Base-by-base conservation (phyloP, 2,797 vertebrate genomes). In the Sebastes variabilis region DNA sequence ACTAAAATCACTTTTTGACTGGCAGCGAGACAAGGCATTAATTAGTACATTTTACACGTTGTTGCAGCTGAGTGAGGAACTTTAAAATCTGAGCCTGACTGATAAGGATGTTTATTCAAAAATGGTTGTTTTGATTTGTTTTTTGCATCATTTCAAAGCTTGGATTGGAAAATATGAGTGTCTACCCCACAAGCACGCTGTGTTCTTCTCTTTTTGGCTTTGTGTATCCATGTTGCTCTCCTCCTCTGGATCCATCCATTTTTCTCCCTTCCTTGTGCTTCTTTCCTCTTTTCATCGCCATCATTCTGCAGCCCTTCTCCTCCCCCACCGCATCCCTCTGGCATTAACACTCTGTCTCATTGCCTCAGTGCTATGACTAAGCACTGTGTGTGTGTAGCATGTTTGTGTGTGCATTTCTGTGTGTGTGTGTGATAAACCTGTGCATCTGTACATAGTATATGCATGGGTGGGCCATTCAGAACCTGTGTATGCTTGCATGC, bases 341-440 rank as follows among this genome's bases (percentile, higher is more conserved):
- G 80, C 88, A 86, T 88, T 86, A 90, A 88, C 85, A 86, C 88
- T 81, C 79, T 90, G 87, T 90, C 90, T 93, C 83, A 87, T 90
- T 84, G 85, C 90, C 85, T 91, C 81, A 81, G 82, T 90, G 90
- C 89, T 84, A 88, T 94, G 94, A 94, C 94, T 93, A 94, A 94
- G 92, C 93, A 94, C 75, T 85, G 85, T 86, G 87, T 82, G 75
- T 38, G 52, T 55, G 10, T 12, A 52, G 73, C 22, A 62, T 66
- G 66, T 67, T 52, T 81, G 25, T 58, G 38, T 38, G 67, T 73
- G 71, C 42, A 46, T 46, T 46, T 46, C 1, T 66, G 29, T 62
- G 72, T 71, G 32, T 80, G 32, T 68, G 76, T 74, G 52, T 36
- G 34, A 42, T 56, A 62, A 70, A 75, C 27, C 65, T 71, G 69